Evolutionary conservation across 1,140 invertebrate genomes (phyloP).

Genomic region (Marisa cornuarietis): DNA sequence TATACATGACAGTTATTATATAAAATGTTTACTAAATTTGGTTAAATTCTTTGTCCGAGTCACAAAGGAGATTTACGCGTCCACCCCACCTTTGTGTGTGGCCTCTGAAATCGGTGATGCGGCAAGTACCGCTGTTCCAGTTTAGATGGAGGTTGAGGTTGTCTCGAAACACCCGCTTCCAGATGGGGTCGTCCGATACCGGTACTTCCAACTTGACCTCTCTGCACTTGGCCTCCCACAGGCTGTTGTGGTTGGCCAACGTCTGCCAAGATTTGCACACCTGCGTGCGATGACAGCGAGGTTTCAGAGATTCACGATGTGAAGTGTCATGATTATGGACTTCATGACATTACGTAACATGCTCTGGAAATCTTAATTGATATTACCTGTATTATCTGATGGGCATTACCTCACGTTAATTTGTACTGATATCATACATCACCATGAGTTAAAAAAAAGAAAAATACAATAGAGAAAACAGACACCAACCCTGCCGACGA

Average conservation of each 20-base stretch:
- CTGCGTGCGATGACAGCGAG: conserved; percentile 25
- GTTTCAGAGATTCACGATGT: not conserved
- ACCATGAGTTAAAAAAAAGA: too few species aligned
- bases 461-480: not conserved
- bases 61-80: conserved; percentile 36
- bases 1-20: too few species aligned
- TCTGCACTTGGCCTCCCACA: conserved; percentile 60
- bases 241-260: conserved; percentile 52
- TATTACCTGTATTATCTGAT: too few species aligned
- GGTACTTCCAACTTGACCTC: conserved; percentile 47
- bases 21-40: too few species aligned
- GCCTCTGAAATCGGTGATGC: conserved; percentile 47
- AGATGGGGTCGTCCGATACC: conserved; percentile 41
- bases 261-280: conserved; percentile 57
- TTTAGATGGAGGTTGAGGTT: conserved; percentile 51
- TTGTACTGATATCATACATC: not conserved
- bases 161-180: conserved; percentile 56
- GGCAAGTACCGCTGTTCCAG: conserved; percentile 53
- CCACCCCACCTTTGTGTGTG: conserved; percentile 54
- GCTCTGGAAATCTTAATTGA: too few species aligned
- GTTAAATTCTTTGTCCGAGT: too few species aligned
- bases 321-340: not conserved
- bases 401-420: not conserved
- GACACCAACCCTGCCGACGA: conserved; percentile 43
- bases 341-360: not conserved